Percentiles rank a stretch among this genome's conserved stretches.
phyloP scores from a whole-genome alignment of 2,797 vertebrate species.

The Sebastiscus albofasciatus region DNA sequence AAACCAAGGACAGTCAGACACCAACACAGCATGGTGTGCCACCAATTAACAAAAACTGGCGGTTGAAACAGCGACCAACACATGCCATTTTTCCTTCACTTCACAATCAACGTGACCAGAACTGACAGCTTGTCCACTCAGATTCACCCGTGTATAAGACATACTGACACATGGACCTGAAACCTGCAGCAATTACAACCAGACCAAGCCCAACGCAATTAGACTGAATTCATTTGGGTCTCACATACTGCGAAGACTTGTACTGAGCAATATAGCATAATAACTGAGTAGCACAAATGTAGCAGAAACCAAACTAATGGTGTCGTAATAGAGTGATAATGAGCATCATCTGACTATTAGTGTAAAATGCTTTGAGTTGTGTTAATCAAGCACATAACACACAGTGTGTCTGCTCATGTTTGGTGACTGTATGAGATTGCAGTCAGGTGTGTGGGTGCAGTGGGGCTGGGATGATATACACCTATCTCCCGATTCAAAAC shows the following conservation, averaged over 20 bases:
- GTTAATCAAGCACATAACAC: background rate
- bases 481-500: too few relatives aligned
- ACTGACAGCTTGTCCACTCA: slow-evolving; percentile 9
- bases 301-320: background rate
- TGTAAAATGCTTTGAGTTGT: background rate
- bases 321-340: background rate
- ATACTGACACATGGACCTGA: background rate
- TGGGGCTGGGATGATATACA: too few relatives aligned
- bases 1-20: background rate
- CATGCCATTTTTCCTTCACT: background rate
- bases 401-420: background rate
- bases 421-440: background rate
- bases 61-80: background rate
- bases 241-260: background rate
- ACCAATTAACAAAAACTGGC: background rate
- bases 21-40: background rate
- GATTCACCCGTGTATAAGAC: background rate
- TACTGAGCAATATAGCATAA: background rate
- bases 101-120: background rate
- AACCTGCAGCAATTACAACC: background rate
- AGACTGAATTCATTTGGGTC: background rate
- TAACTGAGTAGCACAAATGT: background rate
- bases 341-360: background rate
- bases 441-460: background rate
- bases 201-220: background rate